Evolutionary conservation across 2,888 invertebrate species (phyloP).

Genomic region (Lottia scabra): DNA sequence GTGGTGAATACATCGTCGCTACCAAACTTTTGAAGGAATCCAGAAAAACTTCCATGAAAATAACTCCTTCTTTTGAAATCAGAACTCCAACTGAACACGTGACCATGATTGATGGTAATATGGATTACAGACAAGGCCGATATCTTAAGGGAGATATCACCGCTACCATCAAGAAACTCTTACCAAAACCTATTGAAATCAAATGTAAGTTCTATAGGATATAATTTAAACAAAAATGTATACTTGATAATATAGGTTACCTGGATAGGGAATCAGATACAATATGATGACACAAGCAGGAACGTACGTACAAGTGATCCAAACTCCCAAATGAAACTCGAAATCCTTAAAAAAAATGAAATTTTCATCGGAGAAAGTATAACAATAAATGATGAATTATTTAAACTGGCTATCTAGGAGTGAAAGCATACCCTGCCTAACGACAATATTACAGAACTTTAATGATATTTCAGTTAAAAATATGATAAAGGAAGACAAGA

Average conservation of each 20-base stretch:
- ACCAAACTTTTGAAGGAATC: slow-evolving; percentile 29
- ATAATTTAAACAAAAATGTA: no score
- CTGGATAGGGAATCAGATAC: no score
- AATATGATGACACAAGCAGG: no score
- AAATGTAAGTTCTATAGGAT: slow-evolving; percentile 34
- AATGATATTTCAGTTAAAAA: neutral
- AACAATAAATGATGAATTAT: no score
- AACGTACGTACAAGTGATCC: no score
- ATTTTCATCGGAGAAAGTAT: no score
- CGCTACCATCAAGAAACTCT: slow-evolving; percentile 33
- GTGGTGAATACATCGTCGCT: slow-evolving; percentile 38
- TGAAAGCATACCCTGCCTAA: no score
- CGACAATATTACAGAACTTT: no score
- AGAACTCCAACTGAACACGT: slow-evolving; percentile 40
- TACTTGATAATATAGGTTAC: no score
- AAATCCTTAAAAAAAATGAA: no score
- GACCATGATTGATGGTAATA: slow-evolving; percentile 33
- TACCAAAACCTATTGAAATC: slow-evolving; percentile 39
- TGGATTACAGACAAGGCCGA: slow-evolving; percentile 37
- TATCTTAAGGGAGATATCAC: slow-evolving; percentile 31
- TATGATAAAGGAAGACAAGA: slow-evolving; percentile 9
- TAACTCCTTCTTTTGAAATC: slow-evolving; percentile 38
- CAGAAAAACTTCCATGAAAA: slow-evolving; percentile 19
- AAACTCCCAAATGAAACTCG: no score
- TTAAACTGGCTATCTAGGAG: no score